A percentile compares a stretch with the other conserved stretches of the same genome.
These are phyloP conservation scores for Rhorus exstirpatorius DNA, from an alignment of 2,888 invertebrate species.

Conservation along the genomic window DNA sequence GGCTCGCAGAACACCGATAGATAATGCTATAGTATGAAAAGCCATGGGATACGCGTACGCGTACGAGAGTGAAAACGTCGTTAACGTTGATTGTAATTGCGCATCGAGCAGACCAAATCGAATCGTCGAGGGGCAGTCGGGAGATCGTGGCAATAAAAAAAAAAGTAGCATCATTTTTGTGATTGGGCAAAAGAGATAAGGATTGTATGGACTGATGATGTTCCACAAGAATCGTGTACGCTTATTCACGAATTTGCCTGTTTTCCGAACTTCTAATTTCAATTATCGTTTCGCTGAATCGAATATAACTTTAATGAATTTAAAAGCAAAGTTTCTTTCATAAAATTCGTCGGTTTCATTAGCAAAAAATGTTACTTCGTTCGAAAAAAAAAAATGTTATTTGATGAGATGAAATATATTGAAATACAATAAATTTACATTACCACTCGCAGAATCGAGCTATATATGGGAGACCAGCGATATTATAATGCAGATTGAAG, in stretches of 20 bases:
- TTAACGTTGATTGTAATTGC: slow-evolving; percentile 83
- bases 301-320: too few species aligned
- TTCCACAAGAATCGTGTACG: slow-evolving; percentile 4
- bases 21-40: slow-evolving; percentile 52
- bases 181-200: slow-evolving; percentile 65
- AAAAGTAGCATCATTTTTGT: slow-evolving; percentile 65
- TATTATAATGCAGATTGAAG: too few species aligned
- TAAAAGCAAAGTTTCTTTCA: too few species aligned
- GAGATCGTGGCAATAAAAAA: slow-evolving; percentile 45
- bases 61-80: slow-evolving; percentile 76
- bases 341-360: too few species aligned
- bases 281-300: background rate
- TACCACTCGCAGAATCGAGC: too few species aligned
- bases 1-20: slow-evolving; percentile 38
- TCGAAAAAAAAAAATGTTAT: too few species aligned
- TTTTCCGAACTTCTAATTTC: slow-evolving; percentile 10
- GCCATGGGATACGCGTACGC: slow-evolving; percentile 61
- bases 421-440: too few species aligned
- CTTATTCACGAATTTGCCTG: background rate
- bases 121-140: slow-evolving; percentile 30
- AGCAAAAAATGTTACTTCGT: too few species aligned
- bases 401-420: too few species aligned
- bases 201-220: slow-evolving; percentile 49
- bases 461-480: too few species aligned
- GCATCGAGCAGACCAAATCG: slow-evolving; percentile 74